Conservation (phyloP, 1,140 invertebrate species). For the Macrocentrus cingulum region DNA sequence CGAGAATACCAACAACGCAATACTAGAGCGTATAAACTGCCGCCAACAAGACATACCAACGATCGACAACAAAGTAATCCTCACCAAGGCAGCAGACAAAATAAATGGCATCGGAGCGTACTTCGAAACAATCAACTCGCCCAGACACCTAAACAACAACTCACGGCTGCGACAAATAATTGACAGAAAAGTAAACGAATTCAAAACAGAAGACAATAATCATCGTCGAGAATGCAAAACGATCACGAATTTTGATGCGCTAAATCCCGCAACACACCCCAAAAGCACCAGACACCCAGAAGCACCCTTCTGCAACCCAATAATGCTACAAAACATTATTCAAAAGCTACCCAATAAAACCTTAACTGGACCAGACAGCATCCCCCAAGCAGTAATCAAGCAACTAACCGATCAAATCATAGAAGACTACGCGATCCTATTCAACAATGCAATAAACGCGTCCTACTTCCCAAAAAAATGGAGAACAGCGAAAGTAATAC, state of each 20-base stretch:
- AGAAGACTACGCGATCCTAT: conserved; percentile 6
- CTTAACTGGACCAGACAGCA: conserved; percentile 10
- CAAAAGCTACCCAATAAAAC: conserved; percentile 23
- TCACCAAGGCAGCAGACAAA: neutral
- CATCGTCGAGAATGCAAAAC: neutral
- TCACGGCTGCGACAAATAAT: neutral
- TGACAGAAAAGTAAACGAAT: neutral
- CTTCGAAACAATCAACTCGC: conserved; percentile 18
- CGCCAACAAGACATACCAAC: neutral
- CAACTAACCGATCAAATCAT: conserved; percentile 3
- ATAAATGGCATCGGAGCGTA: conserved; percentile 17
- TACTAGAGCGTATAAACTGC: neutral
- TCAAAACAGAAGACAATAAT: neutral
- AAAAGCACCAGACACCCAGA: neutral
- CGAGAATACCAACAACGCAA: neutral
- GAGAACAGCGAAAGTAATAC: conserved; percentile 18
- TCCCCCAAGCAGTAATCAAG: conserved; percentile 15
- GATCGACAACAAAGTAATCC: conserved; percentile 4
- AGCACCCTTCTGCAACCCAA: neutral
- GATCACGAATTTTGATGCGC: neutral
- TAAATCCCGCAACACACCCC: neutral
- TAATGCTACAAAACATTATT: neutral
- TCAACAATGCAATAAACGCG: conserved; percentile 24
- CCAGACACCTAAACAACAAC: conserved; percentile 9
- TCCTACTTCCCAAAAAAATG: conserved; percentile 19